These are phyloP conservation scores for Trachelus tabidus DNA, from an alignment of 2,888 invertebrate genomes.

Conservation along the genomic window DNA sequence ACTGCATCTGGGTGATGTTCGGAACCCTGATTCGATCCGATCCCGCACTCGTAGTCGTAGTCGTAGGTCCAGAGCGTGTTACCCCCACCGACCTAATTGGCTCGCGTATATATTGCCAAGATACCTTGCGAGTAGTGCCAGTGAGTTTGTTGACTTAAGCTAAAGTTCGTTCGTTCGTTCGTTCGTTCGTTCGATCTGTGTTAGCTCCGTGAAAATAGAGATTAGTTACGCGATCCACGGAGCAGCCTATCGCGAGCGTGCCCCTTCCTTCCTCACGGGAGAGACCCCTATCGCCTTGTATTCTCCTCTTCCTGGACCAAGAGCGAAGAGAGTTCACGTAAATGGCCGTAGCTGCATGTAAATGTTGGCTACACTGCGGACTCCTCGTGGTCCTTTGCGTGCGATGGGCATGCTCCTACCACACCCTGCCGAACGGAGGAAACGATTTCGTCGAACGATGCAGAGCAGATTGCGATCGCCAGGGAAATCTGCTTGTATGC, in stretches of 20 bases:
- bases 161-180: neutral
- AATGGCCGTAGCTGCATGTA: no score
- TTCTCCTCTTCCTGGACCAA: no score
- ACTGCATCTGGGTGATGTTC: no score
- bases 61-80: constrained; percentile 31
- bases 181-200: no score
- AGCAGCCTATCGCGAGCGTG: neutral
- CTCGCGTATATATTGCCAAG: constrained; percentile 63
- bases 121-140: constrained; percentile 54
- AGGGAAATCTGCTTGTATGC: constrained; percentile 51
- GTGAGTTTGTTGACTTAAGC: constrained; percentile 37
- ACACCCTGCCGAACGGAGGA: constrained; percentile 22
- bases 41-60: no score
- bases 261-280: neutral
- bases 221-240: constrained; percentile 13
- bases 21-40: no score
- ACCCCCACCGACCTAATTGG: constrained; percentile 63
- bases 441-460: constrained; percentile 55
- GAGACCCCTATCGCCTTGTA: no score
- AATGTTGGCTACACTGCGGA: no score
- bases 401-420: constrained; percentile 27
- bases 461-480: constrained; percentile 49
- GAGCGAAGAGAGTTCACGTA: no score
- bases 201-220: constrained; percentile 11
- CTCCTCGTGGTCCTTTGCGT: constrained; percentile 35